Evolutionary conservation across 2,113 vertebrate species (phyloP).

Genomic region (Mesitornis unicolor): DNA sequence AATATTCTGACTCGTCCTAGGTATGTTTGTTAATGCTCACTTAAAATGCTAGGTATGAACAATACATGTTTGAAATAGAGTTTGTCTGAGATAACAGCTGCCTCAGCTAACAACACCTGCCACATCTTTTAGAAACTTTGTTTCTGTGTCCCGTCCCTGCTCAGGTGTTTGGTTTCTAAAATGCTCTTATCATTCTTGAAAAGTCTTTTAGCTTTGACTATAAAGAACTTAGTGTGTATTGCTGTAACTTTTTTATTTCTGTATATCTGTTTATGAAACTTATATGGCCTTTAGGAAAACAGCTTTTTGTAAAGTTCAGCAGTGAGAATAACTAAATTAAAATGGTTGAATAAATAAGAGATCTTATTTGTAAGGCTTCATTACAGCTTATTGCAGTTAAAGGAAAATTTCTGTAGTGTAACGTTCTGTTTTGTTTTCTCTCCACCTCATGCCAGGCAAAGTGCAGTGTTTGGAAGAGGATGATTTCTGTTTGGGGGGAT

Average conservation of each 20-base stretch:
- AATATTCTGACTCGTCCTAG: conserved; percentile 86
- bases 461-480: not conserved
- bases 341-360: not conserved
- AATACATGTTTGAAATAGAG: not conserved
- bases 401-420: not conserved
- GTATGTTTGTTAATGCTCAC: conserved; percentile 70
- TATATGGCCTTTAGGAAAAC: not conserved
- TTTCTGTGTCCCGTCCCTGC: not conserved
- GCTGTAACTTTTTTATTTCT: not conserved
- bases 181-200: not conserved
- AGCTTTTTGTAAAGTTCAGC: not conserved
- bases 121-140: not conserved
- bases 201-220: not conserved
- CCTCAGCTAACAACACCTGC: not conserved
- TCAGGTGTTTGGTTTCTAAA: not conserved
- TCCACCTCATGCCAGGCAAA: not conserved
- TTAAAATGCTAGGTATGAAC: not conserved
- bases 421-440: not conserved
- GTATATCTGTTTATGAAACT: not conserved
- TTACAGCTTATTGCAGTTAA: not conserved
- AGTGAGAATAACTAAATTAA: not conserved
- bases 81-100: not conserved
- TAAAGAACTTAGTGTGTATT: not conserved
- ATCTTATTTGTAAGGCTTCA: not conserved
- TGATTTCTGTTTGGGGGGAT: not conserved